Percentiles rank a stretch among this genome's conserved stretches.
phyloP scores from a whole-genome alignment of 2,888 invertebrate species.

The Sarcophaga subvicina region DNA sequence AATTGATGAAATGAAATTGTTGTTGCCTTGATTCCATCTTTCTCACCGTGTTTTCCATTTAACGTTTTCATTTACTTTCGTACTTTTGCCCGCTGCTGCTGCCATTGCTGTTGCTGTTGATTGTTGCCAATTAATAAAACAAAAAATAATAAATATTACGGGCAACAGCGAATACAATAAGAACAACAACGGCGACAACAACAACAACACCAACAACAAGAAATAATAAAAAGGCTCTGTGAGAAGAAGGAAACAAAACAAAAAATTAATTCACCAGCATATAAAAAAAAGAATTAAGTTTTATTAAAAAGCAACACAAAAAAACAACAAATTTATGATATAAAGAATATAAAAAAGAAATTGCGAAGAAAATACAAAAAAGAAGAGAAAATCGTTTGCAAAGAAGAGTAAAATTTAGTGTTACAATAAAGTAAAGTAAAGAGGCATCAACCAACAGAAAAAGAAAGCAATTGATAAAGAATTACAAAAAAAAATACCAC shows the following conservation, averaged over 20 bases:
- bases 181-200: neutral
- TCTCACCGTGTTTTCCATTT: slow-evolving; percentile 11
- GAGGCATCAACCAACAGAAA: neutral
- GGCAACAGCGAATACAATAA: slow-evolving; percentile 2
- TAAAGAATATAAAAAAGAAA: neutral
- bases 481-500: slow-evolving; percentile 16
- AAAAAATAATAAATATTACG: slow-evolving; percentile 19
- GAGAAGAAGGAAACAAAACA: neutral
- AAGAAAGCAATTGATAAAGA: slow-evolving; percentile 22
- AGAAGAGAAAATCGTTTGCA: neutral
- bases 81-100: slow-evolving; percentile 8
- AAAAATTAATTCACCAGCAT: neutral
- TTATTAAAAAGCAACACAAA: neutral
- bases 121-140: slow-evolving; percentile 54
- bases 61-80: slow-evolving; percentile 15
- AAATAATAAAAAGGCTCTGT: neutral
- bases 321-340: neutral
- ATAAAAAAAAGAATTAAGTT: slow-evolving; percentile 26
- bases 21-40: slow-evolving; percentile 14
- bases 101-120: slow-evolving; percentile 48
- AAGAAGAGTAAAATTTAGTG: slow-evolving; percentile 27
- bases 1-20: neutral
- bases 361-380: neutral
- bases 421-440: slow-evolving; percentile 11
- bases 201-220: slow-evolving; percentile 5